Percentiles rank a stretch among this genome's conserved stretches.
Conservation (phyloP, 2,113 vertebrate genomes). For the Sula dactylatra region DNA sequence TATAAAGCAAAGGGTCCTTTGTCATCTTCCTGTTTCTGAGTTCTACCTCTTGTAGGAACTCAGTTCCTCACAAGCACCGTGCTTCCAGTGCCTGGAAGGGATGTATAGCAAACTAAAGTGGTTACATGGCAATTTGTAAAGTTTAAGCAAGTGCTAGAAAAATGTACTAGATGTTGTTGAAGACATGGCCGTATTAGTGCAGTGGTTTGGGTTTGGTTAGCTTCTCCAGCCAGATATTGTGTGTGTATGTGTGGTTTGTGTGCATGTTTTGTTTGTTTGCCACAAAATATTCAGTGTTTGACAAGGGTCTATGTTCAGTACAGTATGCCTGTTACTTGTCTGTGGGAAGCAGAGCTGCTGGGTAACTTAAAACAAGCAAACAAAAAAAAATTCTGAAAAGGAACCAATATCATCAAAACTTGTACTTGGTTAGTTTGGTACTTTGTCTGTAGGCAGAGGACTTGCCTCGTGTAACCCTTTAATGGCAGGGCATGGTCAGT, state of each 20-base stretch:
- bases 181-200: fast-evolving
- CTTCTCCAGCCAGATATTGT: neutral
- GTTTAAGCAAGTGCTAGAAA: neutral
- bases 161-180: neutral
- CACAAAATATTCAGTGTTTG: neutral
- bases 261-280: neutral
- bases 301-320: neutral
- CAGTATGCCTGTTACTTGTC: neutral
- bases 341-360: neutral
- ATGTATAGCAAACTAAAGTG: neutral
- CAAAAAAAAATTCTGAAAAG: neutral
- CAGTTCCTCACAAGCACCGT: neutral
- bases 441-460: neutral
- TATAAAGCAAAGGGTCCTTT: neutral
- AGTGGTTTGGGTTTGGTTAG: neutral
- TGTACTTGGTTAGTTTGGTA: neutral
- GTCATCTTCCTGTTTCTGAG: neutral
- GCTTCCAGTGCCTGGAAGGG: neutral
- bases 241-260: neutral
- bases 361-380: neutral
- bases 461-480: neutral
- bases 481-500: neutral
- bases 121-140: neutral
- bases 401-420: neutral
- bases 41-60: neutral